Evolutionary conservation across 2,888 invertebrate species (phyloP), one percentile per base, ranked within the genome.

Genomic region (Melieria picta): DNA sequence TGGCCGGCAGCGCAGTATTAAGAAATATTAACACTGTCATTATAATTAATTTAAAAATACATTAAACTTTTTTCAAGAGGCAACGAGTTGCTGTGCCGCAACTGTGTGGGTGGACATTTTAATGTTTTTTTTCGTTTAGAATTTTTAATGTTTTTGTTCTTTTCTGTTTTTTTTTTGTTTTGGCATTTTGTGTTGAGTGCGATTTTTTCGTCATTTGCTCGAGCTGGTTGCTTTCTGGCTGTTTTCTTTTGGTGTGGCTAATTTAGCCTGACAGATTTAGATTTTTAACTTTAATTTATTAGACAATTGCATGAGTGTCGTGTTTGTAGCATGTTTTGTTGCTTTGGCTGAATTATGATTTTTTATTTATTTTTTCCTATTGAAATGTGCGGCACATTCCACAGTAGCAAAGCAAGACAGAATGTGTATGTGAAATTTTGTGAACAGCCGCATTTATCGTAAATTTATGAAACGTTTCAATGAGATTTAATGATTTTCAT

Each of bases 231-330:
- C 30, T 30, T 30, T 30, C 30, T 30, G 30, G 30, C 30, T 30
- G 30, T 48, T 74, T 70, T 70, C 65, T 63, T 74, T 73, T 58
- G 74, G 72, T 64, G 72, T 65, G 55, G 73, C 76, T 75, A 75
- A 77, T 76, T 77, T 74, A 64, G 70, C 68, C 61, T 72, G 74
- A 72, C 72, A 75, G 73, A 74, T 74, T 76, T 68, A 71, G 71
- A 72, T 45, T 75, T 73, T 77, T 75, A 75, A 65, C 74, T 58
- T 71, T 74, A 72, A 74, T 77, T 75, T 76, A 77, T 75, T 76
- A 69, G 73, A 42, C 70, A 76, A 77, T 75, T 76, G 71, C 72
- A 66, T 62, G 68, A 65, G 72, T 72, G 73, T 75, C 65, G 73
- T 75, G 74, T 69, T 42, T 56, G 55, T 7, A 48, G 42, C 57